Evolutionary conservation across 2,113 vertebrate species (phyloP).

Genomic region (Picathartes gymnocephalus): DNA sequence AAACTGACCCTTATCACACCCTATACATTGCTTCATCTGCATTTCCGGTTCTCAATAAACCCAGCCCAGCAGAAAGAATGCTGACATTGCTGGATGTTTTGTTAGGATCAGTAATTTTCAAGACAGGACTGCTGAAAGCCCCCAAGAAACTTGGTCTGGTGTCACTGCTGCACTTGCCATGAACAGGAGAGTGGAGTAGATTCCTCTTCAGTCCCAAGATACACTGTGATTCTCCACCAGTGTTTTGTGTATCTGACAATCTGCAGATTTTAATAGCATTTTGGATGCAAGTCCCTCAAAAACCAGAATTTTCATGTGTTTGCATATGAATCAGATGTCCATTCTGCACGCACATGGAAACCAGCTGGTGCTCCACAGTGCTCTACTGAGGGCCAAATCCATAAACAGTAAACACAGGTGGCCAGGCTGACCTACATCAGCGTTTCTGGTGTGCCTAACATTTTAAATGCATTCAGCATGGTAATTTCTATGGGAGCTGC

Average conservation of each 20-base stretch:
- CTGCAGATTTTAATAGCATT: not conserved
- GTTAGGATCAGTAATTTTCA: not conserved
- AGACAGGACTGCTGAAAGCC: not conserved
- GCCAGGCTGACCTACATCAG: not conserved
- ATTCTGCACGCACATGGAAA: not conserved
- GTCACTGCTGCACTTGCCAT: not conserved
- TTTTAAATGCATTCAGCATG: not conserved
- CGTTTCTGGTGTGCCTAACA: not conserved
- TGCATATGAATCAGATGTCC: not conserved
- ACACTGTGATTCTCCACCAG: not conserved
- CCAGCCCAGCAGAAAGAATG: not conserved
- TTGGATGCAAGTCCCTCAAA: not conserved
- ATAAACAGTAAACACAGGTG: not conserved
- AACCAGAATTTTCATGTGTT: not conserved
- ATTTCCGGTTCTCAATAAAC: not conserved
- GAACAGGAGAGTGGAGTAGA: not conserved
- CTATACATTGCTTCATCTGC: not conserved
- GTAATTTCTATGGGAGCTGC: not conserved
- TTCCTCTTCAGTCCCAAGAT: not conserved
- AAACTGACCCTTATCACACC: not conserved
- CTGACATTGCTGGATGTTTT: not conserved
- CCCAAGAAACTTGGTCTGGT: not conserved
- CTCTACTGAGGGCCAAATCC: not conserved
- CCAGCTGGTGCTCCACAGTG: not conserved
- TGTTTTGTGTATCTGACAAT: not conserved